Evolutionary conservation across 2,888 invertebrate species (phyloP), one percentile per base, ranked within the genome.

Genomic region (Cylloceria caligata): DNA sequence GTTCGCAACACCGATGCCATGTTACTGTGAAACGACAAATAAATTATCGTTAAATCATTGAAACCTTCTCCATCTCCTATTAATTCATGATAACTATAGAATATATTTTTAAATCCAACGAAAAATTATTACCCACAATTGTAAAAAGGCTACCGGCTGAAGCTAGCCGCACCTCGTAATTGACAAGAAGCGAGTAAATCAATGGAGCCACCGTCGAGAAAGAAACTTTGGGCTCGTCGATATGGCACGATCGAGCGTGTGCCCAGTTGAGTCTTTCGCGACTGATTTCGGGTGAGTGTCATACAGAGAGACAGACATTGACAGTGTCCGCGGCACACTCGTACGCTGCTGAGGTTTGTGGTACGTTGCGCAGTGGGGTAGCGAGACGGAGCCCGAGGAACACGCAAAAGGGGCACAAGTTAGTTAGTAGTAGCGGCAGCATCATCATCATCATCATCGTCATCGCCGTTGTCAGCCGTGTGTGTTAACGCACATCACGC

Each of bases 1-100:
- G 79, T 34, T 36, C 78, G 80, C 27, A 85, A 69, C 21, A 86
- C 65, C 27, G 81, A 84, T 57, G 88, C 83, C 90, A 89, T 89
- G 19, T 73, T 84, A 34, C 80, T 82, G 72, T 21, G n/a, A 80
- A 82, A 72, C 34, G 42, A 62, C 62, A 39, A 68, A 34, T 11
- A n/a, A 71, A 47, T 45, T n/a, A 60, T 60, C 2, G n/a, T n/a
- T n/a, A 13, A 42, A 36, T 73, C 27, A 24, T 47, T n/a, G 7
- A 13, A 2, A 62, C 13, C 52, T 13, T 39, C 36, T 3, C 5
- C 2, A 0, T 16, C 7, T 2, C 7, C 30, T n/a, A 34, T 57
- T 34, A 34, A 30, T 34, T 6, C 5, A 13, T 7, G n/a, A 60
- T 34, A 52, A 52, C 52, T 49, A 34, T 30, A 27, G 9, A 27